Conservation (phyloP, 2,113 vertebrate species). For the Drymodes brunneopygia region DNA sequence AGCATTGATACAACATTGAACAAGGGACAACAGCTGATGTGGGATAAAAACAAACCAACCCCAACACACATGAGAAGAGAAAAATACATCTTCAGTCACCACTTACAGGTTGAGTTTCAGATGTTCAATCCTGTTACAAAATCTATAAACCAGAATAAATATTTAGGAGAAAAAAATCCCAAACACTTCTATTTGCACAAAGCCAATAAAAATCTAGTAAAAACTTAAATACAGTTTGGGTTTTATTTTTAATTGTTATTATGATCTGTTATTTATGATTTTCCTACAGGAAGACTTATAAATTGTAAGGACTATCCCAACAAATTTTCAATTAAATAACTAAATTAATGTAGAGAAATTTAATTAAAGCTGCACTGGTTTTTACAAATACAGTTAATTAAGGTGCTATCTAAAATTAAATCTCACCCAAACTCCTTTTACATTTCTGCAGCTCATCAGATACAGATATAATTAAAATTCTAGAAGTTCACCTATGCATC, state of each 20-base stretch:
- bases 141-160: not conserved
- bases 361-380: constrained; percentile 76
- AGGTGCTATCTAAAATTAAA: constrained; percentile 79
- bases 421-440: constrained; percentile 69
- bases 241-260: not conserved
- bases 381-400: constrained; percentile 78
- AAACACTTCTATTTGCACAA: not conserved
- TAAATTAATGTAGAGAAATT: constrained; percentile 74
- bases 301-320: constrained; percentile 65
- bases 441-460: constrained; percentile 72
- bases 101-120: not conserved
- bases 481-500: constrained; percentile 62
- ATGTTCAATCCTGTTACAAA: not conserved
- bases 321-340: constrained; percentile 76
- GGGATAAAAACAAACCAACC: not conserved
- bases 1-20: rapidly evolving
- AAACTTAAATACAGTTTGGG: not conserved
- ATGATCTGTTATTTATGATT: constrained; percentile 45
- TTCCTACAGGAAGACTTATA: constrained; percentile 56
- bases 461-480: constrained; percentile 74
- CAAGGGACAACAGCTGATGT: not conserved
- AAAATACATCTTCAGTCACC: not conserved
- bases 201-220: constrained; percentile 7
- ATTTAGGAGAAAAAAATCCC: not conserved
- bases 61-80: not conserved